Conservation (phyloP, 1,140 invertebrate species). For the Sitobion miscanthi region DNA sequence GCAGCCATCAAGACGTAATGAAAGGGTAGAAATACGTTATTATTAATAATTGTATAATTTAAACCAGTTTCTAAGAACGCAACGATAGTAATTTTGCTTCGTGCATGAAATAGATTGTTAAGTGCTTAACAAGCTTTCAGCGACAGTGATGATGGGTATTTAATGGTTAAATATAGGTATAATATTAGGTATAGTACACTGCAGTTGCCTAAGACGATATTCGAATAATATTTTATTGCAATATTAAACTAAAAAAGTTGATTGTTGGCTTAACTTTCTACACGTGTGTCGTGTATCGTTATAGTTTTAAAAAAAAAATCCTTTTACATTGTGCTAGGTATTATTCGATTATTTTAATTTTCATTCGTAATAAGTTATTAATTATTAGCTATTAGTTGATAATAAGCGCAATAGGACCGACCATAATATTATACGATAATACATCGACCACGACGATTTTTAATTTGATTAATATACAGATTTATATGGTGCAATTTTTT, state of each 20-base stretch:
- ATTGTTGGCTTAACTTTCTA: not conserved
- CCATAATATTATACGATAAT: not conserved
- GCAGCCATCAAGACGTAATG: not conserved
- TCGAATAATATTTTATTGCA: not conserved
- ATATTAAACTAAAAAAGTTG: not conserved
- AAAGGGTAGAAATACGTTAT: not conserved
- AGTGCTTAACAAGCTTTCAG: constrained; percentile 9
- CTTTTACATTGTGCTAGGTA: not conserved
- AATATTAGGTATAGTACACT: not conserved
- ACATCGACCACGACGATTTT: not conserved
- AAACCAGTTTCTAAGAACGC: constrained; percentile 1
- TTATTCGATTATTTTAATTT: not conserved
- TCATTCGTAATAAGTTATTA: not conserved
- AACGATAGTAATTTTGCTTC: not conserved
- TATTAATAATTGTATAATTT: constrained; percentile 20
- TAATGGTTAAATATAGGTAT: not conserved
- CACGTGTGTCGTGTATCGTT: not conserved
- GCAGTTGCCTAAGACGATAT: not conserved
- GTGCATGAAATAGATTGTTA: constrained; percentile 14
- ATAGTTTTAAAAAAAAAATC: not conserved
- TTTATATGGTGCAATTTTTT: not conserved
- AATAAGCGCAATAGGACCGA: not conserved
- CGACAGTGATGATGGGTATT: not conserved
- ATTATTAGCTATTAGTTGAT: not conserved
- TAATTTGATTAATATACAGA: not conserved